These are phyloP conservation scores for Pithys albifrons DNA, from an alignment of 2,113 vertebrate genomes.

Conservation along the genomic window DNA sequence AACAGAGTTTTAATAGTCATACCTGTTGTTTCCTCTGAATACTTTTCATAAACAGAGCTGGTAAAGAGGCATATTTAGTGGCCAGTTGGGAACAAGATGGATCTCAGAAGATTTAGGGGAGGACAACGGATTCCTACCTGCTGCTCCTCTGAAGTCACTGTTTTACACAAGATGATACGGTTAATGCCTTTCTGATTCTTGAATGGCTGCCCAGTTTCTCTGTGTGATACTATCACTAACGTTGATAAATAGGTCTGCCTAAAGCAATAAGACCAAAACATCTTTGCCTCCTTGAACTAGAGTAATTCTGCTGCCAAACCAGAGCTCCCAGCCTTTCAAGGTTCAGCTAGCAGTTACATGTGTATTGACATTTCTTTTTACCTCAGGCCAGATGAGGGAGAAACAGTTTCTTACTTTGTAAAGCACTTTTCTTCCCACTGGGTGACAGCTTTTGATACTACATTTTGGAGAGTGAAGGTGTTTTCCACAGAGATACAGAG, in stretches of 20 bases:
- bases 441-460: neutral
- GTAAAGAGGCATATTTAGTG: neutral
- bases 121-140: neutral
- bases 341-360: slow-evolving; percentile 35
- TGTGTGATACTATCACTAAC: slow-evolving; percentile 31
- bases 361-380: slow-evolving; percentile 52
- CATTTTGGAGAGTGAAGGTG: neutral
- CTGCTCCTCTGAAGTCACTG: neutral
- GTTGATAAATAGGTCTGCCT: slow-evolving; percentile 35
- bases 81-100: neutral
- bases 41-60: neutral
- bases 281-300: slow-evolving; percentile 39
- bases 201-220: neutral
- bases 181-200: slow-evolving; percentile 12
- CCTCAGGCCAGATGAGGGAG: slow-evolving; percentile 7
- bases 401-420: neutral
- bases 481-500: neutral
- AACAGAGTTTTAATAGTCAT: neutral
- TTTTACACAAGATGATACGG: neutral
- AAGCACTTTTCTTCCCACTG: neutral
- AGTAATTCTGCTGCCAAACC: slow-evolving; percentile 44
- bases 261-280: slow-evolving; percentile 30
- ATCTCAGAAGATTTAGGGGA: neutral
- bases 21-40: neutral
- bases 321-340: slow-evolving; percentile 6